Conservation (phyloP, 2,113 vertebrate species). For the Narcine bancroftii region DNA sequence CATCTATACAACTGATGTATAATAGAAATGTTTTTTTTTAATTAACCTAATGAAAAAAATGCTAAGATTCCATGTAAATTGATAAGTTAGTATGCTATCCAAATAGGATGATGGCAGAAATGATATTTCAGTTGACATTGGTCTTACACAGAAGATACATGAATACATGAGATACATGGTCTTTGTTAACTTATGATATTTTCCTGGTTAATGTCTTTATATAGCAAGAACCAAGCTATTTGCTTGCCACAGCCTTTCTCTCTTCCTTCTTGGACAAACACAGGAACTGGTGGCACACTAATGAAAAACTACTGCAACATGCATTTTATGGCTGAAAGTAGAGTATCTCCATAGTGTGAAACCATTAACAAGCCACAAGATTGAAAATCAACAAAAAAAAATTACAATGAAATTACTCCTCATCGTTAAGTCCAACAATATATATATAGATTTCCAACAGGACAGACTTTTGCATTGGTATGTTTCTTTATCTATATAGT, state of each 20-base stretch:
- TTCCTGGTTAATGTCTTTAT: neutral
- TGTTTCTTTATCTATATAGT: neutral
- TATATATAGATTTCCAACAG: neutral
- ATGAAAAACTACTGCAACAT: neutral
- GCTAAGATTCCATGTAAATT: neutral
- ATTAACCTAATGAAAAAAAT: neutral
- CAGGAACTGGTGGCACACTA: neutral
- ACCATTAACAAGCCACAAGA: neutral
- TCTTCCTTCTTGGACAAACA: neutral
- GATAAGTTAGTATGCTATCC: neutral
- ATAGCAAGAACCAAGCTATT: neutral
- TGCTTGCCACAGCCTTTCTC: neutral
- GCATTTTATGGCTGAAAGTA: neutral
- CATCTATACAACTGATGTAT: neutral
- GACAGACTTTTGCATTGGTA: neutral
- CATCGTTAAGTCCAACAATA: neutral
- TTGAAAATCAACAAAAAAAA: neutral
- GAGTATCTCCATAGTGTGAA: neutral
- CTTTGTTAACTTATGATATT: no score
- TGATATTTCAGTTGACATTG: neutral
- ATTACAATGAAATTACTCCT: neutral
- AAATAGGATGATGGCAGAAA: neutral
- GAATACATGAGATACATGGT: no score
- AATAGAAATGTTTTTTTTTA: conserved; percentile 4
- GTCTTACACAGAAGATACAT: neutral